A percentile compares a stretch with the other conserved stretches of the same genome.
These are phyloP conservation scores for Eristalis intricaria DNA, from an alignment of 2,888 invertebrate species.

Conservation along the genomic window DNA sequence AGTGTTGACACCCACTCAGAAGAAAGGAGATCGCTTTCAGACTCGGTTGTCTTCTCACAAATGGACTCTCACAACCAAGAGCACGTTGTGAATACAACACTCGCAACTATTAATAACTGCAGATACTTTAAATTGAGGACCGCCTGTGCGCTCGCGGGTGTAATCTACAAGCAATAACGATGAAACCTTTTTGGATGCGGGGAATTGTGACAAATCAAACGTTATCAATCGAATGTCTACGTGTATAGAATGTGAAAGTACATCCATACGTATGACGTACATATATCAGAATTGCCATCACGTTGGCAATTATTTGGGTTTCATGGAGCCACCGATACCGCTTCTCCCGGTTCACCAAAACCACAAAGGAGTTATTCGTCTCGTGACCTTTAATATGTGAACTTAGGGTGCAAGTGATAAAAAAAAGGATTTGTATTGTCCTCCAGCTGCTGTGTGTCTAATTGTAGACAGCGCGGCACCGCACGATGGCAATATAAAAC, in stretches of 20 bases:
- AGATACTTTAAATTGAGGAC: not conserved
- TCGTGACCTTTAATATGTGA: slow-evolving; percentile 24
- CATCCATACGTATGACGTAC: not conserved
- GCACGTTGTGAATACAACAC: not conserved
- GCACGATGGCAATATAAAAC: slow-evolving; percentile 50
- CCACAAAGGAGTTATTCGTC: not conserved
- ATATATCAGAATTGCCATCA: not conserved
- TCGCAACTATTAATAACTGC: not conserved
- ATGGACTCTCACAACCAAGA: not conserved
- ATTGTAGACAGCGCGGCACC: slow-evolving; percentile 33
- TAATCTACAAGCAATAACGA: not conserved
- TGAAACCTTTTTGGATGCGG: not conserved
- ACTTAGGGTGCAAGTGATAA: slow-evolving; percentile 46
- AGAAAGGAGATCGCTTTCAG: too few relatives aligned
- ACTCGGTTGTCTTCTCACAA: too few relatives aligned
- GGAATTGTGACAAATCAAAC: not conserved
- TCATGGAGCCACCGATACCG: not conserved
- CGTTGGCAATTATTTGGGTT: slow-evolving; percentile 26
- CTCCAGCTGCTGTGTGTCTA: slow-evolving; percentile 23
- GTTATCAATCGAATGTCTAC: slow-evolving; percentile 5
- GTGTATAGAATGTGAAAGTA: slow-evolving; percentile 9
- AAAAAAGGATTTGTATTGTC: slow-evolving; percentile 48
- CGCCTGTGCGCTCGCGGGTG: not conserved
- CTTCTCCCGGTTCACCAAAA: too few relatives aligned
- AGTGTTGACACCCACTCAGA: too few relatives aligned